Evolutionary conservation across 2,113 vertebrate genomes (phyloP), one percentile per base, ranked within the genome.

Genomic region (Paramisgurnus dabryanus): DNA sequence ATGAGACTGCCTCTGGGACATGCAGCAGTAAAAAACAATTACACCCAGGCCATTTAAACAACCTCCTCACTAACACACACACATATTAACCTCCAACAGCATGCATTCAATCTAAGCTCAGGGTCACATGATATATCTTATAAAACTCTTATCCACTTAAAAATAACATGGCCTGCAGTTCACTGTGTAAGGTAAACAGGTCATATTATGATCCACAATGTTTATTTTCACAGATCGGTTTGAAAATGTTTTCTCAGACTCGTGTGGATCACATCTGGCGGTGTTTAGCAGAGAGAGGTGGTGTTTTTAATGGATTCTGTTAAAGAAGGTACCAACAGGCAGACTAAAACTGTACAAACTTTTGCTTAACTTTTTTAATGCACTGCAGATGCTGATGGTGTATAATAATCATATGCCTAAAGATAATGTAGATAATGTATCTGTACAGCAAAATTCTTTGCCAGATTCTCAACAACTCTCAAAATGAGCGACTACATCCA

Each of bases 11-110:
- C 82, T 84, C 79, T 57, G 81, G 81, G 82, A 85, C 72, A 66
- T 40, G 81, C 79, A 72, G 78, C 84, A 82, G 82, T 85, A 79
- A 87, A 86, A 87, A 82, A 85, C 80, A 84, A 83, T 84, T 84
- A 86, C 74, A 87, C 69, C 81, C 85, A 85, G 82, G 58, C 50
- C 41, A 15, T 84, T 84, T 73, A 78, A 40, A 78, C 53, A 53
- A 65, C 64, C 78, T 77, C 58, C 73, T 79, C 8, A 58, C 27
- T 73, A 67, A 79, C n/a, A 39, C 61, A 70, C 34, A 34, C 27
- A 34, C 27, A 34, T 3, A 34, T 3, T 22, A 22, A 58, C 47
- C 75, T 71, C 18, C 57, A 78, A 27, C 11, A 75, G 13, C 40
- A 77, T 39, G 5, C 40, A 68, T 18, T 63, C 7, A 80, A 43